Percentiles rank a stretch among this genome's conserved stretches.
These are phyloP conservation scores for Himalopsyche tibetana DNA, from an alignment of 2,888 invertebrate species.

Conservation along the genomic window DNA sequence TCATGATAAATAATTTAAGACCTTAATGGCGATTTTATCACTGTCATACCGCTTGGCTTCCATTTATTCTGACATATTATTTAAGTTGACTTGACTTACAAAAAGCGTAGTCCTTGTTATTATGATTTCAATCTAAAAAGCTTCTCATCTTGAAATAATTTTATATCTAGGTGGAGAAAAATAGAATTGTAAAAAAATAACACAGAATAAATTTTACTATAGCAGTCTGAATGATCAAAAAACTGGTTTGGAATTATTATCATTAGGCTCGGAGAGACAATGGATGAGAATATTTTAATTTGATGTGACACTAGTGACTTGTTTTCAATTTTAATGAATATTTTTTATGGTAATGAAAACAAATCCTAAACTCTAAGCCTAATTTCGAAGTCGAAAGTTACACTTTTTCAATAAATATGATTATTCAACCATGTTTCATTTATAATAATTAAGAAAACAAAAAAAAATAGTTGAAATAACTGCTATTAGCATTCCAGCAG, in stretches of 20 bases:
- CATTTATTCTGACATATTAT: conserved; percentile 18
- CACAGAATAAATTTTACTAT: background rate
- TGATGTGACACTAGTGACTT: background rate
- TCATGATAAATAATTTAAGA: conserved; percentile 14
- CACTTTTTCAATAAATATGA: no score
- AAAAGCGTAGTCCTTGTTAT: conserved; percentile 22
- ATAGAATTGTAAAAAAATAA: background rate
- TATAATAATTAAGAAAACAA: no score
- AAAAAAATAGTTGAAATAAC: no score
- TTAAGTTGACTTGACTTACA: conserved; percentile 39
- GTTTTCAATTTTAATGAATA: background rate
- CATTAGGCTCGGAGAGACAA: background rate
- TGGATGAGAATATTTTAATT: background rate
- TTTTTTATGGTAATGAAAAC: no score
- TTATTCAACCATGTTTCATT: no score
- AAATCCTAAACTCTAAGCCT: no score
- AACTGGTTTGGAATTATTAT: background rate
- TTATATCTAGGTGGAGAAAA: background rate
- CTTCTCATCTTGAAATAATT: background rate
- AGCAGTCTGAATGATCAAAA: background rate
- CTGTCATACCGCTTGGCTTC: conserved; percentile 2
- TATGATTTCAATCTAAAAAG: conserved; percentile 38
- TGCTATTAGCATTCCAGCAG: no score
- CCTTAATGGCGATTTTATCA: conserved; percentile 18
- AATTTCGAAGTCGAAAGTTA: no score